These are phyloP conservation scores for Trachelus stipa DNA, from an alignment of 2,888 invertebrate species.

Conservation along the genomic window DNA sequence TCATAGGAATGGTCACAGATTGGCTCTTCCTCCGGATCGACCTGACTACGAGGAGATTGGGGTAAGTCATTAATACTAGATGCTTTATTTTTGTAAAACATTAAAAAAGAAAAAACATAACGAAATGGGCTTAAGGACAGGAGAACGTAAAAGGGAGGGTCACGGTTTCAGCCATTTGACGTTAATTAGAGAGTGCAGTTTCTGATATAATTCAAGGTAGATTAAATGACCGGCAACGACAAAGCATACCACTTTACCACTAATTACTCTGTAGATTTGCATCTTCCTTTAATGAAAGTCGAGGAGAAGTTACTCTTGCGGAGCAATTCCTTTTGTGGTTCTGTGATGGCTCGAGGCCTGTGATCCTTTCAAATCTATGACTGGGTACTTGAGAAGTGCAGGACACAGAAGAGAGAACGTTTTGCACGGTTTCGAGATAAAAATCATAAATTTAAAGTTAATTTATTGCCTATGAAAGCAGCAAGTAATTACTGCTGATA, in stretches of 20 bases:
- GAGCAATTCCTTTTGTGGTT: background rate
- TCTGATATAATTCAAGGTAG: background rate
- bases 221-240: background rate
- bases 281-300: background rate
- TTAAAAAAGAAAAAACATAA: background rate
- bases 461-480: background rate
- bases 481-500: background rate
- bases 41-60: constrained; percentile 79
- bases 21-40: constrained; percentile 67
- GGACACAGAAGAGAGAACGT: background rate
- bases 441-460: background rate
- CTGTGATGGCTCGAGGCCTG: background rate
- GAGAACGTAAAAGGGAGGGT: background rate
- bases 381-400: background rate
- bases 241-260: background rate
- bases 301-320: background rate
- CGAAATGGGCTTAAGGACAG: background rate
- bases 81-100: background rate
- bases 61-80: constrained; percentile 41
- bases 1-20: constrained; percentile 67
- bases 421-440: background rate
- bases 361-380: background rate
- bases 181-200: background rate
- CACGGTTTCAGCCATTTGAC: background rate
- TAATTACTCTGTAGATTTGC: background rate